A percentile compares a stretch with the other conserved stretches of the same genome.
phyloP scores from a whole-genome alignment of 2,113 vertebrate species.

The Ochotona princeps region DNA sequence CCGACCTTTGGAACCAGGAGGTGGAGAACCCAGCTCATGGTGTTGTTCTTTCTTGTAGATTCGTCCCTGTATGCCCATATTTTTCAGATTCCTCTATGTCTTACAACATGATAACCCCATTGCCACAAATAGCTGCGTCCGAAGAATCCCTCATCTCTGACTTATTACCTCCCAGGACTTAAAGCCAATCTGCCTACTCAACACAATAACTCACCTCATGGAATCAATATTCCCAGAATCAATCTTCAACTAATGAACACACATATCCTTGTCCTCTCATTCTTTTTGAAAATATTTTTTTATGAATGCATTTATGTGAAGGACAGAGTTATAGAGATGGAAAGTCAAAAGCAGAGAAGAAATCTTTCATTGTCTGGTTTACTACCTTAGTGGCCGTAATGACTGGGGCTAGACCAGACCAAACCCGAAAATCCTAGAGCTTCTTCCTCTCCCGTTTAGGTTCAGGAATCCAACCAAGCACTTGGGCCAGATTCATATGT shows the following conservation, averaged over 20 bases:
- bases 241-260: not conserved
- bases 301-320: too few species aligned
- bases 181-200: not conserved
- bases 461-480: too few species aligned
- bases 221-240: not conserved
- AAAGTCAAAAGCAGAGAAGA: too few species aligned
- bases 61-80: fast-evolving
- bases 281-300: too few species aligned
- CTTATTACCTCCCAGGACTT: not conserved
- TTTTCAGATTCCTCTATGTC: not conserved
- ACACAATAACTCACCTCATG: not conserved
- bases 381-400: too few species aligned
- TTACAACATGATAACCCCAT: not conserved
- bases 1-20: not conserved
- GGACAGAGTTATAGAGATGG: too few species aligned
- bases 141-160: not conserved
- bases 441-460: too few species aligned
- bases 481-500: too few species aligned
- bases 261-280: not conserved
- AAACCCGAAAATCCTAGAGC: too few species aligned
- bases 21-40: not conserved
- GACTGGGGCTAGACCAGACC: too few species aligned
- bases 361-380: too few species aligned
- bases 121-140: not conserved
- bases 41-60: not conserved